These are phyloP conservation scores for Carcina quercana DNA, from an alignment of 2,888 invertebrate genomes.

Conservation along the genomic window DNA sequence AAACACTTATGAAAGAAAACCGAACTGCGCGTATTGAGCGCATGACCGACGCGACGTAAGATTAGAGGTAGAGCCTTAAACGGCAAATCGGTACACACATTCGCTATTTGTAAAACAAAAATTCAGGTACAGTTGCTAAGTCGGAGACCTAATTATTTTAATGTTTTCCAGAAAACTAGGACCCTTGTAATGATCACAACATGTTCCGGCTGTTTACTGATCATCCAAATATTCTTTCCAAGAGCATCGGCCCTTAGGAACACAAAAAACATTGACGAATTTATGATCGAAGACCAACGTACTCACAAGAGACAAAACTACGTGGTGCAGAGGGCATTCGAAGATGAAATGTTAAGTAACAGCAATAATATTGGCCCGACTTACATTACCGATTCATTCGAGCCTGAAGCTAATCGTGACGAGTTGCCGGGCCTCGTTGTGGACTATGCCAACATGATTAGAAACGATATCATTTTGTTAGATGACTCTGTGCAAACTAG, in stretches of 20 bases:
- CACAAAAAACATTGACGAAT: constrained; percentile 37
- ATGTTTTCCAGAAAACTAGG: constrained; percentile 37
- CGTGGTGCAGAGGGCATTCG: constrained; percentile 33
- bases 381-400: constrained; percentile 31
- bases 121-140: neutral
- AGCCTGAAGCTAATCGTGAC: constrained; percentile 34
- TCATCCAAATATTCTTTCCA: constrained; percentile 38
- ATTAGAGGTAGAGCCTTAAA: too few relatives aligned
- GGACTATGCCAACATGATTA: constrained; percentile 60
- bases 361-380: constrained; percentile 29
- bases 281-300: constrained; percentile 43
- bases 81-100: too few relatives aligned
- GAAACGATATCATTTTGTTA: constrained; percentile 53
- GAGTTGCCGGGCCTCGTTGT: constrained; percentile 50
- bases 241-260: constrained; percentile 33
- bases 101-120: too few relatives aligned
- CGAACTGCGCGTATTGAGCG: too few relatives aligned
- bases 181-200: constrained; percentile 29
- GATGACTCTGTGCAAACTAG: constrained; percentile 61
- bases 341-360: constrained; percentile 33
- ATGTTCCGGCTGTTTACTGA: constrained; percentile 36
- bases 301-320: constrained; percentile 50
- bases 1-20: too few relatives aligned
- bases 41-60: too few relatives aligned
- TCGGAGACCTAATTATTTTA: constrained; percentile 1